These are phyloP conservation scores for Petromus typicus DNA, from an alignment of 2,113 vertebrate species.

Conservation along the genomic window DNA sequence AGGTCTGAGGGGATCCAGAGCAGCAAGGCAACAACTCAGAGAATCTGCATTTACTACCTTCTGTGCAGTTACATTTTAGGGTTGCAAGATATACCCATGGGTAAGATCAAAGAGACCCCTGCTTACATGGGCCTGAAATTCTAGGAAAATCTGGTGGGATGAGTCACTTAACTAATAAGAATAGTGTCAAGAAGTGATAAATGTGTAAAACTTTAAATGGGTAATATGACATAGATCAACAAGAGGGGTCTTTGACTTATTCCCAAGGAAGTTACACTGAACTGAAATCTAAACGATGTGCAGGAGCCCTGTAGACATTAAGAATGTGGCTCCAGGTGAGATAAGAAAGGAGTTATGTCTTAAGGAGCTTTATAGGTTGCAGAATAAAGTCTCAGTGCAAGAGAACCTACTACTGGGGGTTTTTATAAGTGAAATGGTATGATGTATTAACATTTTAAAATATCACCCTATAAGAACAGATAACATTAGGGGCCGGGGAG, in stretches of 20 bases:
- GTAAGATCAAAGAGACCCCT: not conserved
- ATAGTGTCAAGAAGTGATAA: not conserved
- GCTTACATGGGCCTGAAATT: not conserved
- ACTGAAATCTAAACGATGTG: not conserved
- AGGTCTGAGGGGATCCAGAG: not conserved
- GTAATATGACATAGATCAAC: not conserved
- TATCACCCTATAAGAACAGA: conserved; percentile 36
- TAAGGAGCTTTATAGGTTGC: not conserved
- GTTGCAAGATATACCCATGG: not conserved
- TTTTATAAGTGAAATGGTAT: conserved; percentile 8
- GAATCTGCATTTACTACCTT: not conserved
- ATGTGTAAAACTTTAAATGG: not conserved
- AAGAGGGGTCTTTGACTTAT: conserved; percentile 23
- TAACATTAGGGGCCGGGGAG: too few relatives aligned
- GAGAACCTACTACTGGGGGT: not conserved
- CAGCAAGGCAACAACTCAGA: not conserved
- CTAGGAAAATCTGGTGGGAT: not conserved
- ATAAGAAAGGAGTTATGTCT: not conserved
- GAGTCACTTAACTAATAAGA: not conserved
- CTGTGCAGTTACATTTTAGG: not conserved
- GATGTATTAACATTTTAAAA: conserved; percentile 50
- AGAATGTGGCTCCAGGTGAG: not conserved
- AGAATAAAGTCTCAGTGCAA: conserved; percentile 18
- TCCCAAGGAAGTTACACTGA: not conserved
- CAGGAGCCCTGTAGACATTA: not conserved